These are phyloP conservation scores for Anas capensis DNA, from an alignment of 2,797 vertebrate species.

Conservation along the genomic window DNA sequence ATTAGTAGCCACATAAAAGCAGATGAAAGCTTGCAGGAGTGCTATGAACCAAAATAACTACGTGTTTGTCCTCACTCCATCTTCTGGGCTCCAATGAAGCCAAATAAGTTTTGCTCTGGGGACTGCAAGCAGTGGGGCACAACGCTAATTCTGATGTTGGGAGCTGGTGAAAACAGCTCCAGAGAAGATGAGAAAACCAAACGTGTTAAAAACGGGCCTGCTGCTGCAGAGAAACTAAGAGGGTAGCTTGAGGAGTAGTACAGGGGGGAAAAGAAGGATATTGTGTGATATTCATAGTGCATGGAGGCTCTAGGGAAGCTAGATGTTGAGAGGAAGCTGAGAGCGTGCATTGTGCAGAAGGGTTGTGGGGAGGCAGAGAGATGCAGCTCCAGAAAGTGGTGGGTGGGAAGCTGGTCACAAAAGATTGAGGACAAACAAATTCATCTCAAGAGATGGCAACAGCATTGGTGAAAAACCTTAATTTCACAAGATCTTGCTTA, in stretches of 20 bases:
- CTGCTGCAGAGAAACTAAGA: not conserved
- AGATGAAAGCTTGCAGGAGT: not conserved
- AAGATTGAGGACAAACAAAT: not conserved
- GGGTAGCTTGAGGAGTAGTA: not conserved
- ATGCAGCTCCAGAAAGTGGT: not conserved
- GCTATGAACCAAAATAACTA: not conserved
- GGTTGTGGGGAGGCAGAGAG: not conserved
- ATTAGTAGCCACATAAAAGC: not conserved
- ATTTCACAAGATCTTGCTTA: not conserved
- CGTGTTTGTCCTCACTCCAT: not conserved
- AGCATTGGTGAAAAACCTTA: not conserved
- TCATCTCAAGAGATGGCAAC: not conserved
- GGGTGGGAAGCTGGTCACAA: not conserved
- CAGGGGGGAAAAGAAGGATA: rapidly evolving
- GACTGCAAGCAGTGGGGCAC: not conserved
- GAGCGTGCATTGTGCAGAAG: not conserved
- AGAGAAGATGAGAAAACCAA: not conserved
- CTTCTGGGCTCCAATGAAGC: not conserved
- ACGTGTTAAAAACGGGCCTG: not conserved
- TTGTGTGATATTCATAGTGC: not conserved
- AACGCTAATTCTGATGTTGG: not conserved
- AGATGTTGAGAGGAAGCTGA: not conserved
- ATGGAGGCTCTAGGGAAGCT: not conserved
- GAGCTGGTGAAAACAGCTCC: not conserved
- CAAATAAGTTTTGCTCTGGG: conserved; percentile 27